A percentile compares a stretch with the other conserved stretches of the same genome.
Conservation (phyloP, 2,888 invertebrate genomes). For the Tiphia femorata region DNA sequence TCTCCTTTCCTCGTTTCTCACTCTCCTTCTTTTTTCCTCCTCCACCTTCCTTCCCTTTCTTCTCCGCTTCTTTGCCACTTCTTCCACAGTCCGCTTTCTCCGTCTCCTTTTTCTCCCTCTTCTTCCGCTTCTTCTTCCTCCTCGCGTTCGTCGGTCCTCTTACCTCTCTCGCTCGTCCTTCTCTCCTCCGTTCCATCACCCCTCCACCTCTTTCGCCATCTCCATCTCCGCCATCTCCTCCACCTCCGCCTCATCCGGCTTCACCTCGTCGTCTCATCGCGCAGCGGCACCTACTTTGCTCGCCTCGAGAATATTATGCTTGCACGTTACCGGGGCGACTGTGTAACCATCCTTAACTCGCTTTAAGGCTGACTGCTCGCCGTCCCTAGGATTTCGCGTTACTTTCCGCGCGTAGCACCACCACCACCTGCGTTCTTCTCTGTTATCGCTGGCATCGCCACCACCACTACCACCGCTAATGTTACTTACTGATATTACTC, state of each 20-base stretch:
- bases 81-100: conserved; percentile 27
- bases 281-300: conserved; percentile 46
- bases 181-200: conserved; percentile 5
- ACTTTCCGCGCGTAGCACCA: no score
- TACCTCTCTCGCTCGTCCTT: conserved; percentile 17
- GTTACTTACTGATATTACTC: no score
- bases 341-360: conserved; percentile 47
- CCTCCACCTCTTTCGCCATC: neutral
- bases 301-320: conserved; percentile 54
- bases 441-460: no score
- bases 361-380: conserved; percentile 44
- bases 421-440: no score
- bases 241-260: conserved; percentile 39
- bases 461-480: no score
- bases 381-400: conserved; percentile 41
- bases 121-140: conserved; percentile 11
- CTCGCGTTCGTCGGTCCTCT: conserved; percentile 20
- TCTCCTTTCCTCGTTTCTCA: conserved; percentile 20
- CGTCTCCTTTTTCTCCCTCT: conserved; percentile 27
- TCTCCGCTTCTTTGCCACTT: conserved; percentile 10
- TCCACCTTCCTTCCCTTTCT: conserved; percentile 21
- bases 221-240: conserved; percentile 2
- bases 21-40: conserved; percentile 28
- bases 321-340: conserved; percentile 43
- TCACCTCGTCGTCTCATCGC: conserved; percentile 46